Base-by-base conservation (phyloP, 2,797 vertebrate genomes). In the Pangasius macronema region DNA sequence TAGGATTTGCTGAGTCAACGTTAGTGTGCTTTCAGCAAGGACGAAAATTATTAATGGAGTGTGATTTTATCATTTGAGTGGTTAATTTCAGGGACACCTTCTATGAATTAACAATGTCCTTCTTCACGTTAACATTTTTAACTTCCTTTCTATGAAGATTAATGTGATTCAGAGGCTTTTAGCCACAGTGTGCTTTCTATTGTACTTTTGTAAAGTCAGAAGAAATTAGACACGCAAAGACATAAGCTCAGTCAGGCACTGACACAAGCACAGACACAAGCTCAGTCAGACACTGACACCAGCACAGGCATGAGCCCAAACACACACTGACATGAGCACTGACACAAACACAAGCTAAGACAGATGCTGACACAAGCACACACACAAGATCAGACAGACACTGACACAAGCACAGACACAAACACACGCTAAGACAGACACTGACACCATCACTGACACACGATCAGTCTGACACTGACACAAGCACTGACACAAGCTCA, bases 31-130 rank as follows among this genome's bases (percentile, higher is more conserved):
- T 63, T 61, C 85, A 68, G 80, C 39, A 63, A 51, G 67, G 33
- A 33, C 22, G 24, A 73, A 63, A 87, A 53, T 63, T 65, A 55
- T 61, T 61, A 59, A 63, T 53, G 61, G 22, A 42, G 68, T 36
- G 42, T 20, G 42, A 76, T 63, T 36, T 87, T 83, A 75, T 39
- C 39, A 76, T 83, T 83, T 76, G 33, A 87, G 65, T 55, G 57
- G 73, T 42, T 83, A 24, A 36, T 53, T 75, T 57, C 24, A 65
- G 57, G 68, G 39, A 65, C 46, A 30, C 16, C 22, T 83, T 75
- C 79, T 61, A 76, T 67, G 81, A 87, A 83, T 75, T 51, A 82
- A 55, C 57, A 87, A 67, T 51, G 30, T 53, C 86, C 86, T 82
- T 87, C 39, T 42, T 75, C 9, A 42, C 55, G 70, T 65, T 51